Evolutionary conservation across 2,113 vertebrate genomes (phyloP), one percentile per base, ranked within the genome.

Genomic region (Oncorhynchus keta): DNA sequence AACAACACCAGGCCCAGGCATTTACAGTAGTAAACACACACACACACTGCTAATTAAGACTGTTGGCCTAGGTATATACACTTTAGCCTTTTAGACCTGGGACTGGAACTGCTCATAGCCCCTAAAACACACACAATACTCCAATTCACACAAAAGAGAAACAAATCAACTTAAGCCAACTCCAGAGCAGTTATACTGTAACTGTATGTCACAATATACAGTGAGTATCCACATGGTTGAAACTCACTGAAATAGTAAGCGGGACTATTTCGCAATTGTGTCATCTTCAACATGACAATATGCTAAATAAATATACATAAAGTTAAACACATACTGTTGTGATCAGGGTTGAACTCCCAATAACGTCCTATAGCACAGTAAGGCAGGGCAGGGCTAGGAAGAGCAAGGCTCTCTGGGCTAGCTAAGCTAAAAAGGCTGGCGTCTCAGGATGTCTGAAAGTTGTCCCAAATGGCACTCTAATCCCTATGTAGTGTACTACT

Each of bases 11-110:
- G 16, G 68, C 28, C 67, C 22, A 70, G 67, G 24, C 68, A 76
- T 48, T 35, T 59, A 64, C 32, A 64, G 18, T 69, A n/a, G 8
- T 1, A 71, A 68, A 28, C 13, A 68, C 72, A 76, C 62, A 35
- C 32, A 9, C 70, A 71, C 59, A 70, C 49, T 32, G 20, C 14
- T 75, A 75, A 68, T 67, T 75, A 68, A 64, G 18, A 64, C 61
- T 64, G 61, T 39, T 39, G 35, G 35, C 35, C 8, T 11, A 45
- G 39, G 39, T 45, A 11, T 22, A 4, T 57, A 20, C 16, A 57
- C 55, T 57, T 20, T 2, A 57, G 55, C 7, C 9, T 18, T 64
- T n/a, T 64, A 11, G 20, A 64, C 8, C 62, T n/a, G n/a, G 62
- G 55, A 57, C 55, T 57, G 18, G 14, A 57, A 22, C 61, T 64